Evolutionary conservation across 2,797 vertebrate genomes (phyloP).

Genomic region (Acrossocheilus wenchowensis): DNA sequence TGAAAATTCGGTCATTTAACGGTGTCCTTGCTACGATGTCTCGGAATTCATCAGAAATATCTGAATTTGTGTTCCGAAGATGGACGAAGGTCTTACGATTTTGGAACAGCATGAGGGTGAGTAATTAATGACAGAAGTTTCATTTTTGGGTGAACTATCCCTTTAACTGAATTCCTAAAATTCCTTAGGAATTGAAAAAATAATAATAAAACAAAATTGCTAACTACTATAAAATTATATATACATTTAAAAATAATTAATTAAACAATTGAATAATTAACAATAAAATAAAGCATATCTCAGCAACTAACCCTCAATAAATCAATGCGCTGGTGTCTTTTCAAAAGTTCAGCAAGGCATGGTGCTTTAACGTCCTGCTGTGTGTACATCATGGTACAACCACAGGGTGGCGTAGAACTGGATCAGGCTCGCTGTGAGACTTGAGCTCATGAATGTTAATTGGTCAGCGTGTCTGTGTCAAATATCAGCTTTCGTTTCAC

Average conservation of each 20-base stretch:
- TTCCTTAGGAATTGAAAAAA: background rate
- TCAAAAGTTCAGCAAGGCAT: slow-evolving; percentile 1
- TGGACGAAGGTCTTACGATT: no score
- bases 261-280: background rate
- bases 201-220: no score
- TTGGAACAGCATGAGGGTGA: no score
- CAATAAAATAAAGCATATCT: background rate
- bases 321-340: slow-evolving; percentile 24
- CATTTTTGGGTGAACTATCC: no score
- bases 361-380: background rate
- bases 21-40: no score
- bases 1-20: no score
- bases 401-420: slow-evolving; percentile 67
- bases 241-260: background rate
- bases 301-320: background rate
- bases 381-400: slow-evolving; percentile 24
- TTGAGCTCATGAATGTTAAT: slow-evolving; percentile 8
- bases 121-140: no score
- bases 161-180: background rate
- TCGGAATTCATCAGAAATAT: no score
- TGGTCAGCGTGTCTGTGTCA: background rate
- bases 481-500: background rate
- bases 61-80: no score
- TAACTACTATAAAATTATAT: background rate
- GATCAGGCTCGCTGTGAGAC: background rate